A percentile compares a stretch with the other conserved stretches of the same genome.
Conservation (phyloP, 2,113 vertebrate genomes). For the Gymnobelideus leadbeateri region DNA sequence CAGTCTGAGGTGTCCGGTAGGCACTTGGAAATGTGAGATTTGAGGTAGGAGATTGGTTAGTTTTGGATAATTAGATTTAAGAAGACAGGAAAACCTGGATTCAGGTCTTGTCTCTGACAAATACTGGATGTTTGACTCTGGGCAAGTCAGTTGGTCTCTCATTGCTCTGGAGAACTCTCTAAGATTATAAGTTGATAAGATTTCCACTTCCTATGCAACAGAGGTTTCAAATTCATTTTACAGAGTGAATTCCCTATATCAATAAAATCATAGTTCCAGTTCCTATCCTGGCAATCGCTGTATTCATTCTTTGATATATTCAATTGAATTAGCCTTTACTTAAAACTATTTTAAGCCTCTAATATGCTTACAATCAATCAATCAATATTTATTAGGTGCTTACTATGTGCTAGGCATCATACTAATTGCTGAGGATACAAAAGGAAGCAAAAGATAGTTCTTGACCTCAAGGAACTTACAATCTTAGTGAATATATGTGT, state of each 20-base stretch:
- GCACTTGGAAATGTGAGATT: background rate
- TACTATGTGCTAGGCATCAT: background rate
- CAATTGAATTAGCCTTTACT: background rate
- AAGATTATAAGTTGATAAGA: background rate
- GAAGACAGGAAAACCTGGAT: background rate
- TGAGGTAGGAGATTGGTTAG: background rate
- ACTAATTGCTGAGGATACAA: background rate
- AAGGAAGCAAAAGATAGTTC: background rate
- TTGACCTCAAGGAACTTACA: background rate
- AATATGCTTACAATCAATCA: background rate
- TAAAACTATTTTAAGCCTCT: background rate
- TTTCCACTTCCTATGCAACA: background rate
- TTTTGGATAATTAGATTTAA: background rate
- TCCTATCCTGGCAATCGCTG: background rate
- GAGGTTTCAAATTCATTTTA: background rate
- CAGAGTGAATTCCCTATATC: background rate
- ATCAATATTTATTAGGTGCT: background rate
- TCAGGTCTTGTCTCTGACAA: background rate
- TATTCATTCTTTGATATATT: background rate
- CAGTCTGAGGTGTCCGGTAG: background rate
- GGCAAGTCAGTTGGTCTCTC: background rate
- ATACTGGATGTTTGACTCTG: background rate
- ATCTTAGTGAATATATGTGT: background rate
- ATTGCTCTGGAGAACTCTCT: background rate
- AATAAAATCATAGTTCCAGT: background rate